Percentiles rank a stretch among this genome's conserved stretches.
Conservation (phyloP, 2,113 vertebrate species). For the Pseudorasbora parva region DNA sequence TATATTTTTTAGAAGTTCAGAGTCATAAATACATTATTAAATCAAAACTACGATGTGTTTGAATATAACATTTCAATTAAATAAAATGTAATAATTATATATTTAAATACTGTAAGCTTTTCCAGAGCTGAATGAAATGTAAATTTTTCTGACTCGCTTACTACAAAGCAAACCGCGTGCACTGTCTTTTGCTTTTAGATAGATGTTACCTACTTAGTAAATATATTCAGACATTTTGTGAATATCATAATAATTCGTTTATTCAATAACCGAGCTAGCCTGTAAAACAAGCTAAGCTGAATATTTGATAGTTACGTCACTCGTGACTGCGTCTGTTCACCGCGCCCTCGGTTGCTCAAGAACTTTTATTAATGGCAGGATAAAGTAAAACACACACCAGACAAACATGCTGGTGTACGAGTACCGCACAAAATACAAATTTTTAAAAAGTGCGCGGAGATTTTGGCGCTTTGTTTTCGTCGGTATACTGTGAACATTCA, state of each 20-base stretch:
- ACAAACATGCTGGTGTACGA: not conserved
- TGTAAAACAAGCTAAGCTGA: not conserved
- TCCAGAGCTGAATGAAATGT: not conserved
- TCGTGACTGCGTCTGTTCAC: not conserved
- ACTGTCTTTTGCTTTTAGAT: not conserved
- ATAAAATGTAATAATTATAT: not conserved
- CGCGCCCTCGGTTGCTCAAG: not conserved
- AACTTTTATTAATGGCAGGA: not conserved
- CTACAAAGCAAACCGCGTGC: not conserved
- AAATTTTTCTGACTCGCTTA: not conserved
- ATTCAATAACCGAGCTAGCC: not conserved
- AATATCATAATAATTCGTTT: not conserved
- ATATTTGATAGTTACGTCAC: slow-evolving; percentile 6
- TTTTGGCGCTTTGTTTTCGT: not conserved
- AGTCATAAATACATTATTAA: too few relatives aligned
- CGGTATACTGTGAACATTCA: not conserved
- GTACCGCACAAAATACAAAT: not conserved
- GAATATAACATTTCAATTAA: not conserved
- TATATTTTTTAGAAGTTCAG: too few relatives aligned
- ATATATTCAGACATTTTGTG: not conserved
- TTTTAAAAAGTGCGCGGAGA: not conserved
- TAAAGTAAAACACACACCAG: not conserved
- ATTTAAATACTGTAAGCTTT: not conserved
- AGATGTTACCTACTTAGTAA: not conserved
- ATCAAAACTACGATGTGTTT: not conserved